Evolutionary conservation across 1,140 invertebrate species (phyloP).

Genomic region (Rhagoletis pomonella): DNA sequence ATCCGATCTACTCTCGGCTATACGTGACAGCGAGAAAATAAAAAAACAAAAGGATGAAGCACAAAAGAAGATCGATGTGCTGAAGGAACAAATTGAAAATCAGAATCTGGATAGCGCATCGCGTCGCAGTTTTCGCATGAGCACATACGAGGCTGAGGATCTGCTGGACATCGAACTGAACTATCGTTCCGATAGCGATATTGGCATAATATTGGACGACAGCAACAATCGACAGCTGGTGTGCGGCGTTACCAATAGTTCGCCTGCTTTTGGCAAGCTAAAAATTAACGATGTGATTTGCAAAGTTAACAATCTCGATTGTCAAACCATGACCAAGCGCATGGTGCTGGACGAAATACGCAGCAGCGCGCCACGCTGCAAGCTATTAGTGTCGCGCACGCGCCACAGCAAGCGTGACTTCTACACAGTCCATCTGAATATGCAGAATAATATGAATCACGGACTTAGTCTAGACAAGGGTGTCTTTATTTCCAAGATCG

Average conservation of each 20-base stretch:
- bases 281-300: slow-evolving; percentile 89
- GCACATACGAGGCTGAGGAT: slow-evolving; percentile 87
- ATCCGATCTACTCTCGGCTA: slow-evolving; percentile 90
- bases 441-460: slow-evolving; percentile 75
- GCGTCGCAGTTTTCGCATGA: slow-evolving; percentile 68
- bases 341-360: slow-evolving; percentile 83
- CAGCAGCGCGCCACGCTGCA: slow-evolving; percentile 78
- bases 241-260: slow-evolving; percentile 86
- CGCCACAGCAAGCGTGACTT: slow-evolving; percentile 76
- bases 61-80: slow-evolving; percentile 87
- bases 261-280: slow-evolving; percentile 90
- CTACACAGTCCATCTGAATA: slow-evolving; percentile 74
- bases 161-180: slow-evolving; percentile 85
- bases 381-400: slow-evolving; percentile 81
- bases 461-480: slow-evolving; percentile 88
- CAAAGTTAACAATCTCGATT: slow-evolving; percentile 87
- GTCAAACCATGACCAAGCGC: slow-evolving; percentile 82
- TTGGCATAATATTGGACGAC: slow-evolving; percentile 89
- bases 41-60: slow-evolving; percentile 93
- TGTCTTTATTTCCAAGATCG: slow-evolving; percentile 91
- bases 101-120: slow-evolving; percentile 78
- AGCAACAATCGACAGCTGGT: slow-evolving; percentile 86
- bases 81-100: slow-evolving; percentile 89
- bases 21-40: slow-evolving; percentile 93
- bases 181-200: slow-evolving; percentile 80